These are phyloP conservation scores for Yponomeuta malinellus DNA, from an alignment of 2,888 invertebrate genomes.

Conservation along the genomic window DNA sequence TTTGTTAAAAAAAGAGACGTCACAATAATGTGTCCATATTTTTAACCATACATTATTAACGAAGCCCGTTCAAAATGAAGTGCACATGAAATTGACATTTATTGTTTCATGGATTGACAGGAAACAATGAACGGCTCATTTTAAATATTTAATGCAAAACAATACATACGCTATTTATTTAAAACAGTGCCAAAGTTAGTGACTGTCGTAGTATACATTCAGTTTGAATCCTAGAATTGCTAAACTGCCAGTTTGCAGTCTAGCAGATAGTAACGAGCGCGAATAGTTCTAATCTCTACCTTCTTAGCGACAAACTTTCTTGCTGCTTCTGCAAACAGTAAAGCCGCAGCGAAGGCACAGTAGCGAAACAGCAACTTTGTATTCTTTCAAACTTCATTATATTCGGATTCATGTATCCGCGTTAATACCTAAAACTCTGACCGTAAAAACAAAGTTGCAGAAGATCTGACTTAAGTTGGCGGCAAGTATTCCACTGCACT, in stretches of 20 bases:
- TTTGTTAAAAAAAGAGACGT: no score
- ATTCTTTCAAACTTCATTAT: constrained; percentile 3
- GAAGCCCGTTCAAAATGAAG: constrained; percentile 6
- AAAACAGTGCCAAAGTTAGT: background rate
- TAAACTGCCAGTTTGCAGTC: constrained; percentile 57
- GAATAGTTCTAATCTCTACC: constrained; percentile 62
- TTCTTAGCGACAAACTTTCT: constrained; percentile 40
- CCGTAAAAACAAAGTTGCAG: background rate
- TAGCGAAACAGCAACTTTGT: background rate
- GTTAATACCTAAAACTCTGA: background rate
- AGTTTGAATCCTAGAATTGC: constrained; percentile 46
- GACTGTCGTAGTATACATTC: background rate
- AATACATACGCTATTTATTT: background rate
- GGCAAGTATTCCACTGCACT: background rate
- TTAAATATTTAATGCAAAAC: background rate
- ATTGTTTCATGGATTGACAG: constrained; percentile 3
- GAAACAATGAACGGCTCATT: constrained; percentile 7
- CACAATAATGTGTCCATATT: background rate
- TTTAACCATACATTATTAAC: background rate
- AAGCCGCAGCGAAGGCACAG: constrained; percentile 5
- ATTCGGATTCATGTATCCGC: background rate
- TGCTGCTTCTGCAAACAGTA: constrained; percentile 45
- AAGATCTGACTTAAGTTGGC: background rate
- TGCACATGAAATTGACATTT: constrained; percentile 11
- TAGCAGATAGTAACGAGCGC: constrained; percentile 44